Evolutionary conservation across 2,797 vertebrate species (phyloP).

Genomic region (Mus caroli): DNA sequence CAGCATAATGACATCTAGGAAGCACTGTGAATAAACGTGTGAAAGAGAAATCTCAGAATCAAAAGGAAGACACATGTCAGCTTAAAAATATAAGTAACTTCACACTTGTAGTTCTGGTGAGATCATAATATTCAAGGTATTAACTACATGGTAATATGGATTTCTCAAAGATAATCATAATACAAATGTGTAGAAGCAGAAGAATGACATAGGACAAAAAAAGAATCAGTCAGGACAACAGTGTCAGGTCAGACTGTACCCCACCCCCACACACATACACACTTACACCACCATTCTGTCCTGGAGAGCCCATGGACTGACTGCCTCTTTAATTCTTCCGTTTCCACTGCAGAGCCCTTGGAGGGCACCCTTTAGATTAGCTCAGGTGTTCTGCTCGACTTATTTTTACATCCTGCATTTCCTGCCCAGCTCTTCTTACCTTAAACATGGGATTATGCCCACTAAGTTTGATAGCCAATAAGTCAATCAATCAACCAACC

Average conservation of each 20-base stretch:
- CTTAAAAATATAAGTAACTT: conserved; percentile 53
- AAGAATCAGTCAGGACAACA: conserved; percentile 13
- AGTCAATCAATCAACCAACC: not conserved
- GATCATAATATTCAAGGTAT: conserved; percentile 36
- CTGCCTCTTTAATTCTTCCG: conserved; percentile 9
- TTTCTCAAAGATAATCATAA: conserved; percentile 47
- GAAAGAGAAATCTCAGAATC: conserved; percentile 43
- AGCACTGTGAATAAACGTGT: conserved; percentile 46
- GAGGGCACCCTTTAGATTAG: conserved; percentile 16
- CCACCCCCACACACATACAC: not conserved
- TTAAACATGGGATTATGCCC: not conserved
- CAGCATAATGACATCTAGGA: conserved; percentile 31
- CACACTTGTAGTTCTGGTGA: conserved; percentile 55
- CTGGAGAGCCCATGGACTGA: not conserved
- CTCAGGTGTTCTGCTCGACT: conserved; percentile 13
- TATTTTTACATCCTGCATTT: conserved; percentile 62
- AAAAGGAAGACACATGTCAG: not conserved
- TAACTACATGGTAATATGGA: not conserved
- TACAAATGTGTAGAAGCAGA: conserved; percentile 11
- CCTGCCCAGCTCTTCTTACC: not conserved
- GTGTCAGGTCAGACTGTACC: conserved; percentile 19
- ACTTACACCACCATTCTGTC: not conserved
- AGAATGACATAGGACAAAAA: not conserved
- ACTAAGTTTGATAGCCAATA: conserved; percentile 13
- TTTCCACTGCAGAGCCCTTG: not conserved